These are phyloP conservation scores for Parapristionchus giblindavisi DNA, from an alignment of 2,888 invertebrate genomes.

Conservation along the genomic window DNA sequence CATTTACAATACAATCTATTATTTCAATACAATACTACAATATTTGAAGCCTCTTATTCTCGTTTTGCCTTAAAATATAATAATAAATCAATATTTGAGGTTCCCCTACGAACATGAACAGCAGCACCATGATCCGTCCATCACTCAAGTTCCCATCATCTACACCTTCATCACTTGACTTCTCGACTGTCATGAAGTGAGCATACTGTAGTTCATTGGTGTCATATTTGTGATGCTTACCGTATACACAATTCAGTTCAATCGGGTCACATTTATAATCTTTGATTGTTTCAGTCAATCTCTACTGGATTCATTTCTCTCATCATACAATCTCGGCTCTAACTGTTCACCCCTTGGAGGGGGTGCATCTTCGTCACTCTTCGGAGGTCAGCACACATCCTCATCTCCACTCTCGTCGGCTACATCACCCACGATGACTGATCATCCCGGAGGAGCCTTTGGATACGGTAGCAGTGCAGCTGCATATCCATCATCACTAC, in stretches of 20 bases:
- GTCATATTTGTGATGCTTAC: background rate
- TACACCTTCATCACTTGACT: constrained; percentile 11
- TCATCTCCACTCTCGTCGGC: constrained; percentile 20
- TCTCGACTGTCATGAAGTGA: constrained; percentile 32
- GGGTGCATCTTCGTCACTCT: background rate
- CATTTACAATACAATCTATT: too few species aligned
- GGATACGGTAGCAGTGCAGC: constrained; percentile 10
- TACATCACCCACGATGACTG: constrained; percentile 17
- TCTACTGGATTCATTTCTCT: constrained; percentile 22
- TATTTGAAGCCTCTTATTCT: background rate
- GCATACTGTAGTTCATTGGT: background rate
- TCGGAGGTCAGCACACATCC: constrained; percentile 14
- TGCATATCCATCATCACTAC: constrained; percentile 1
- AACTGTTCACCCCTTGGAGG: background rate
- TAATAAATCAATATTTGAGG: background rate
- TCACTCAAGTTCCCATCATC: constrained; percentile 9
- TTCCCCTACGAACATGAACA: background rate
- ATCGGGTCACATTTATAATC: background rate
- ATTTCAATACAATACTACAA: too few species aligned
- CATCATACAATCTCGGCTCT: constrained; percentile 28
- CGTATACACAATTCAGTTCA: background rate
- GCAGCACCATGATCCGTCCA: constrained; percentile 10
- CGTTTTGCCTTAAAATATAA: background rate
- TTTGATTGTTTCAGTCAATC: constrained; percentile 3
- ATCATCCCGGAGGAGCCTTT: constrained; percentile 18